These are phyloP conservation scores for Drosophila littoralis DNA, from an alignment of 1,140 invertebrate species.

Conservation along the genomic window DNA sequence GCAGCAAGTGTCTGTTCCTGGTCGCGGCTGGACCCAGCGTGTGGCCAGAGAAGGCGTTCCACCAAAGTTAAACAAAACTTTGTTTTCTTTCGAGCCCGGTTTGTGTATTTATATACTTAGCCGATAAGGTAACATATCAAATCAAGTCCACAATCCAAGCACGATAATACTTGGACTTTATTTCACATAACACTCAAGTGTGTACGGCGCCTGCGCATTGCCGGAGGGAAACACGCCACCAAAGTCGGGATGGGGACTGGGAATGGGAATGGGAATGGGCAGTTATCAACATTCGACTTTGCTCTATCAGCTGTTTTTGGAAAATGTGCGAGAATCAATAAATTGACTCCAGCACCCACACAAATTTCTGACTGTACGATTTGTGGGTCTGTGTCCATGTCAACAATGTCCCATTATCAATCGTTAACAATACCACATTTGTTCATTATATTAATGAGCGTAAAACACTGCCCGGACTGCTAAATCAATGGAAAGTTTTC, in stretches of 20 bases:
- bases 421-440: conserved; percentile 8
- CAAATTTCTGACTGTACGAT: neutral
- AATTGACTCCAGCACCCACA: conserved; percentile 6
- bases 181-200: conserved; percentile 2
- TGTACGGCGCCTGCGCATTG: conserved; percentile 29
- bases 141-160: conserved; percentile 6
- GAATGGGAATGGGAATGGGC: conserved; percentile 10
- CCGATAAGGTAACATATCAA: conserved; percentile 17
- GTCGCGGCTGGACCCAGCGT: neutral
- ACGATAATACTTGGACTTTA: conserved; percentile 3
- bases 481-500: conserved; percentile 15
- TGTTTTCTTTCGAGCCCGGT: neutral
- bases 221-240: conserved; percentile 20
- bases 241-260: neutral
- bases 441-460: conserved; percentile 10
- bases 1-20: conserved; percentile 29
- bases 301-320: conserved; percentile 42
- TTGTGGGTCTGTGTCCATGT: conserved; percentile 1
- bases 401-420: neutral
- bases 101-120: neutral
- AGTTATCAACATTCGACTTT: conserved; percentile 21
- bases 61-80: conserved; percentile 9
- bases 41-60: too few species aligned
- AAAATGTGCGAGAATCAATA: conserved; percentile 44
- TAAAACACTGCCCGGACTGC: neutral